Percentiles rank a stretch among this genome's conserved stretches.
Evolutionary conservation across 64 coral and sea anemone species (phyloP).

Genomic region (Orbicella faveolata): DNA sequence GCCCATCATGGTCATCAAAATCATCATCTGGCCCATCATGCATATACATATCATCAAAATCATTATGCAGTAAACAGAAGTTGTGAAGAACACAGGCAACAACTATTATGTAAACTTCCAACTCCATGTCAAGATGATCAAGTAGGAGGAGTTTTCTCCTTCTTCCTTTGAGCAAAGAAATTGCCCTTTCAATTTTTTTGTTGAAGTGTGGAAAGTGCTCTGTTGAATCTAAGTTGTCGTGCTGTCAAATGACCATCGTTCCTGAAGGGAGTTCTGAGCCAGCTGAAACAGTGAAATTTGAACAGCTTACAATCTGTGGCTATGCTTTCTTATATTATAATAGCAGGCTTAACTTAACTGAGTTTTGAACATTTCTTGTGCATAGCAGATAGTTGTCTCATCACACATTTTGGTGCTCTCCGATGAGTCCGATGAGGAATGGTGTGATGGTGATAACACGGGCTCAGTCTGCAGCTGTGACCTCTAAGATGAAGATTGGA

Average conservation of each 20-base stretch:
- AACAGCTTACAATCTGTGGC: too few species aligned
- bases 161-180: conserved; percentile 67
- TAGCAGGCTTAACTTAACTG: too few species aligned
- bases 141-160: conserved; percentile 50
- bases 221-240: conserved; percentile 16
- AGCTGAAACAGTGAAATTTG: too few species aligned
- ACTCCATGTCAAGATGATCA: conserved; percentile 52
- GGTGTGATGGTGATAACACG: not conserved
- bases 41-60: conserved; percentile 48
- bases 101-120: conserved; percentile 28
- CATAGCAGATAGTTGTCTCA: too few species aligned
- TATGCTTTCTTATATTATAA: too few species aligned
- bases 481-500: not conserved
- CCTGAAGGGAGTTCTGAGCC: too few species aligned
- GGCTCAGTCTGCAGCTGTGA: not conserved
- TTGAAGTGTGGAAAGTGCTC: conserved; percentile 4
- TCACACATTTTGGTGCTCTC: not conserved
- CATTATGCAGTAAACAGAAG: conserved; percentile 50
- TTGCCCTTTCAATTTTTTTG: conserved; percentile 39
- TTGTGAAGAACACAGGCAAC: conserved; percentile 68
- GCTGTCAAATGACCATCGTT: not conserved
- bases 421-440: not conserved
- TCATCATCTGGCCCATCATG: conserved; percentile 44
- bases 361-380: too few species aligned
- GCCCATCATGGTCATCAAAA: not conserved